Evolutionary conservation across 2,797 vertebrate genomes (phyloP), one percentile per base, ranked within the genome.

Genomic region (Urosaurus nigricauda): DNA sequence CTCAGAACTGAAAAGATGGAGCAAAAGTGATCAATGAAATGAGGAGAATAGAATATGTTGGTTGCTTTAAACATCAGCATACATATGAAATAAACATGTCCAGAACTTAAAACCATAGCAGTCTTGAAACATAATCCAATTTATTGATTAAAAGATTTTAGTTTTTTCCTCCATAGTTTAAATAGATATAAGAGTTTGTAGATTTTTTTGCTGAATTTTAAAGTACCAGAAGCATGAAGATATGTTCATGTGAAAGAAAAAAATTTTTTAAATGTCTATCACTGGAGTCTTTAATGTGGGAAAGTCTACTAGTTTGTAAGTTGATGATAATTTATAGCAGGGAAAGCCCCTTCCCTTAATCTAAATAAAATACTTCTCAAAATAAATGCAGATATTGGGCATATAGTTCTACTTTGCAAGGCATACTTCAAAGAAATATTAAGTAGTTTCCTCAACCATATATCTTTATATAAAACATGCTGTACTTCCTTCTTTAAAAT

Each of bases 91-190:
- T 85, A 60, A 43, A 75, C 16, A 77, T 60, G 71, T 86, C 58
- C 78, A 68, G 40, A 78, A 63, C 32, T 63, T 86, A 60, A 78
- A 26, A 84, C 65, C 12, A 35, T 74, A 26, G 58, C n/a, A 53
- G 7, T 56, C 21, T 58, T 37, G 70, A 84, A 74, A 84, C 14
- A 1, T 71, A 73, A 84, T 84, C n/a, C 47, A 71, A 16, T 84
- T 84, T 84, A 84, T 84, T 84, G 47, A 37, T 51, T 71, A 21
- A 32, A 84, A 56, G 8, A 53, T 51, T 51, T 51, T 51, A 56
- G 0, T 53, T 35, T 32, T 84, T 83, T 71, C 9, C 47, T 24
- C 8, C 26, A 2, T 14, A 24, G 43, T 53, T 84, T 83, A 71
- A 71, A 71, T 35, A 73, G 68, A 73, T 47, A 29, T 26, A 73